phyloP scores from a whole-genome alignment of 1,140 invertebrate genomes.

The Drosophila sechellia region DNA sequence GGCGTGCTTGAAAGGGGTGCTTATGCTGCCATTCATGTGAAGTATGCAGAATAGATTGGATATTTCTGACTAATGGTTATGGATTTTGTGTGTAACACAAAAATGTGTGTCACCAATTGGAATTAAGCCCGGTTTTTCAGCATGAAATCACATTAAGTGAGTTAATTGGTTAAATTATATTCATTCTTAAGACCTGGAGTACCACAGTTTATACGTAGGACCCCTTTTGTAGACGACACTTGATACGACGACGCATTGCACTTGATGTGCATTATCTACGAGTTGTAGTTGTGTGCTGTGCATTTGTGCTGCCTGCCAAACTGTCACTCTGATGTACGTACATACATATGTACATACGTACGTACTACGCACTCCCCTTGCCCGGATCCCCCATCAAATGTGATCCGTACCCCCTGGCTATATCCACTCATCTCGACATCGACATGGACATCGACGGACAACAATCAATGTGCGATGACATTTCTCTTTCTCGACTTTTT shows the following conservation, averaged over 20 bases:
- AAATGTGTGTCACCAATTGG: too few species aligned
- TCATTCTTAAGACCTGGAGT: too few species aligned
- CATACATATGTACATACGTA: too few species aligned
- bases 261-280: conserved; percentile 66
- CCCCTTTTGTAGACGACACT: conserved; percentile 28
- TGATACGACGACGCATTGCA: conserved; percentile 53
- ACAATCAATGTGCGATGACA: conserved; percentile 40
- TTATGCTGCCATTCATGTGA: not conserved
- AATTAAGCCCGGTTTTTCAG: too few species aligned
- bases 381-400: not conserved
- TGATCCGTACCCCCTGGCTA: not conserved
- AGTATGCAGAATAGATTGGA: not conserved
- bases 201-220: too few species aligned
- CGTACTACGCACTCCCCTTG: not conserved
- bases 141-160: too few species aligned
- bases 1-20: not conserved
- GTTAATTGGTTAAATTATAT: too few species aligned
- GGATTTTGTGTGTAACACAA: too few species aligned
- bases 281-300: conserved; percentile 35
- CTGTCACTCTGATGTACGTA: conserved; percentile 22
- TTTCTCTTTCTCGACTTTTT: conserved; percentile 19
- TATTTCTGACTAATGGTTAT: too few species aligned
- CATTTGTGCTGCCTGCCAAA: conserved; percentile 47
- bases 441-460: conserved; percentile 26
- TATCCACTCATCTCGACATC: conserved; percentile 23